Conservation (phyloP, 2,888 invertebrate species). For the Pandemis cinnamomeana region DNA sequence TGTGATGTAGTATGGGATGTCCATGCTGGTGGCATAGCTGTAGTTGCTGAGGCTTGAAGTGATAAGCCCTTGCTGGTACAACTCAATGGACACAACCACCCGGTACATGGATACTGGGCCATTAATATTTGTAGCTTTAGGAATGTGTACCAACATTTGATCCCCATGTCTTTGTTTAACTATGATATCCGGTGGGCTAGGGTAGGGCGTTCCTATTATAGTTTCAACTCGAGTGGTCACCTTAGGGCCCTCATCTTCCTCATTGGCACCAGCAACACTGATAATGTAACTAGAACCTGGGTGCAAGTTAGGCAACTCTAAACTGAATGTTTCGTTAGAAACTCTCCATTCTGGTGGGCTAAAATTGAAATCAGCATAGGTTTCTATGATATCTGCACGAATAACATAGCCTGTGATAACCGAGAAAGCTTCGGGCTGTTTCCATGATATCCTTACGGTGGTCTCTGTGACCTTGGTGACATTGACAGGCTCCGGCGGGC, state of each 20-base stretch:
- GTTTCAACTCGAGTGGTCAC: constrained; percentile 86
- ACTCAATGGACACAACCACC: constrained; percentile 89
- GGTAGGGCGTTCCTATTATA: constrained; percentile 88
- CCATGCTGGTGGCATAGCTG: constrained; percentile 87
- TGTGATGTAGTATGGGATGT: constrained; percentile 91
- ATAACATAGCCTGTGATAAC: constrained; percentile 84
- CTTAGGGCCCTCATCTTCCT: constrained; percentile 84
- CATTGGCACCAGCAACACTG: constrained; percentile 87
- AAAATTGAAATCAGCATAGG: constrained; percentile 82
- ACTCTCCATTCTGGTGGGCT: constrained; percentile 84
- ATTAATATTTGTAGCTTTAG: constrained; percentile 88
- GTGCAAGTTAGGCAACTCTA: constrained; percentile 86
- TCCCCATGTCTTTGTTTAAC: constrained; percentile 86
- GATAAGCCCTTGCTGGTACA: constrained; percentile 86
- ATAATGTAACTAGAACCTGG: constrained; percentile 91
- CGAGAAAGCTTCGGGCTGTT: constrained; percentile 81
- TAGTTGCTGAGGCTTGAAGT: constrained; percentile 86
- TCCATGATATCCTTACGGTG: constrained; percentile 85
- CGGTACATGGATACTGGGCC: constrained; percentile 91
- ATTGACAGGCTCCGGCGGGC: constrained; percentile 87
- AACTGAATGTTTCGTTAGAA: constrained; percentile 83
- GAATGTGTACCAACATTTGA: constrained; percentile 87
- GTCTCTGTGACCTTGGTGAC: constrained; percentile 86
- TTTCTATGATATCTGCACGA: constrained; percentile 81
- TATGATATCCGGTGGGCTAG: constrained; percentile 88